Base-by-base conservation (phyloP, 2,888 invertebrate species). In the Gastrophysa polygoni region DNA sequence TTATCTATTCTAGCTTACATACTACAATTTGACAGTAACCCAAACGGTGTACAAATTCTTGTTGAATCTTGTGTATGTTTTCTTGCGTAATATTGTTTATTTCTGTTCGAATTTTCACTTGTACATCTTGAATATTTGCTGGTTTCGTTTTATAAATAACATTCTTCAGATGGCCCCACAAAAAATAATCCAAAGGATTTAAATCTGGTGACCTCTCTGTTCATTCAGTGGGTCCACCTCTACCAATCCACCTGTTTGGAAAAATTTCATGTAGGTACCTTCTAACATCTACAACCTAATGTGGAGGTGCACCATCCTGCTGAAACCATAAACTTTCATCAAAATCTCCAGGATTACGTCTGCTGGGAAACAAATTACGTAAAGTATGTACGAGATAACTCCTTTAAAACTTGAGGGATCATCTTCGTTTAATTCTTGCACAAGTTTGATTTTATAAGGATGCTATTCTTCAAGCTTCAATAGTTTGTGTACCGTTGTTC, bases 1-100 rank as follows among this genome's bases (percentile, higher is more conserved):
- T n/a, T n/a, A n/a, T n/a, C n/a, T n/a, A n/a, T n/a, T n/a, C n/a
- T n/a, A n/a, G n/a, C n/a, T n/a, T n/a, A n/a, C n/a, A n/a, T n/a
- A n/a, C n/a, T n/a, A n/a, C n/a, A n/a, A n/a, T 32, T 50, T 51
- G 47, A 16, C 11, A 47, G 47, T 47, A 47, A 17, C 47, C 47
- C 10, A 47, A 16, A 16, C 47, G n/a, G 17, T 47, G 14, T 18
- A 16, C 20, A 17, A 47, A 47, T 47, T 47, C 3, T 47, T 47
- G n/a, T 16, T 3, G n/a, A 47, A 16, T 16, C 17, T 17, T 47
- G 11, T 47, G 1, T 16, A 16, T 47, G 2, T 10, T 47, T 7
- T 47, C 20, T 16, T 47, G 17, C 7, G 17, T 2, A 47, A 47
- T 17, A 24, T 24, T 24, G 24, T 24, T 24, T 7, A 24, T 24